Base-by-base conservation (phyloP, 2,888 invertebrate species). In the Ormyrus nitidulus region DNA sequence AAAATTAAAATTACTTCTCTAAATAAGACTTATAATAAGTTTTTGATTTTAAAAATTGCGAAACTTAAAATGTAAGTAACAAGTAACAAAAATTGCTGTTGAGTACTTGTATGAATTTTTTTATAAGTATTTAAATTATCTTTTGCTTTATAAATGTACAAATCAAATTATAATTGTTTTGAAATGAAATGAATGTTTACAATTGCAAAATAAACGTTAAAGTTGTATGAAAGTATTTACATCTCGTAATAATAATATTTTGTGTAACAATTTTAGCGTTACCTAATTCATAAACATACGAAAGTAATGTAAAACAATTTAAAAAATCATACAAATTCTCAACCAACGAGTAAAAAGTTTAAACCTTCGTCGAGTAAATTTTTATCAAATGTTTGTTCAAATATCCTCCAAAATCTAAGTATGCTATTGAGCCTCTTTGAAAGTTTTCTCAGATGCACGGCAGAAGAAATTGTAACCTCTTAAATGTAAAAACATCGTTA, bases 401-500 rank as follows among this genome's bases (percentile, higher is more conserved):
- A 70, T 59, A 54, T 75, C 49, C 46, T 64, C 51, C 13, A 64
- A 71, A 76, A 62, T 77, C 62, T 69, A 70, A 79, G 62, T 56
- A 49, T 49, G 68, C 48, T 56, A 62, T 49, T 61, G 56, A 73
- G 78, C 68, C 64, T 74, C 59, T 66, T 69, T 68, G n/a, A 62
- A 54, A 64, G 62, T 59, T 65, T 13, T 51, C 65, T 77, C 59
- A n/a, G 53, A 72, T 65, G 66, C 66, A 78, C 77, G 65, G 34
- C n/a, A 65, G 66, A 77, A 68, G 44, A 54, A 53, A 73, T 34
- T 54, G 54, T 54, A 54, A 73, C 64, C 73, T 73, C 54, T 11
- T 48, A 34, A 34, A 34, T 34, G 34, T 34, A 34, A 19, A 56
- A 44, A n/a, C n/a, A 54, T 44, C 56, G 46, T 46, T n/a, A 44